phyloP scores from a whole-genome alignment of 2,797 vertebrate genomes.

The Capromys pilorides region DNA sequence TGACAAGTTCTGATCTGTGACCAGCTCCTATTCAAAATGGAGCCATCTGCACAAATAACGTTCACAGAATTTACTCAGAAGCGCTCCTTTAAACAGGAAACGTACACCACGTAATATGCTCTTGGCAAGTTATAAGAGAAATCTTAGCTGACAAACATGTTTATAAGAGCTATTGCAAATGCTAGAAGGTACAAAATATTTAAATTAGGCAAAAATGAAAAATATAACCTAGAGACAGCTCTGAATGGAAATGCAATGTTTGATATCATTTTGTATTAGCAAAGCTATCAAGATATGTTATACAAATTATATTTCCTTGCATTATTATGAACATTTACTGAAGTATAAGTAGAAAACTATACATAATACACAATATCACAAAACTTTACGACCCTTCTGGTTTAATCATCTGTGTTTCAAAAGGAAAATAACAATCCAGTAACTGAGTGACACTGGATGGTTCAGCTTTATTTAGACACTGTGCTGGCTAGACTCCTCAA shows the following conservation, averaged over 20 bases:
- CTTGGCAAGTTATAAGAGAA: constrained; percentile 72
- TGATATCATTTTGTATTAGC: constrained; percentile 54
- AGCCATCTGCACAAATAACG: constrained; percentile 75
- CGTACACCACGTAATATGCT: constrained; percentile 63
- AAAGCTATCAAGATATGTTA: not conserved
- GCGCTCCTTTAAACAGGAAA: constrained; percentile 68
- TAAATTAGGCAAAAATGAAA: constrained; percentile 70
- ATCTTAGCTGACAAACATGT: constrained; percentile 70
- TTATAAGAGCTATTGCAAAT: constrained; percentile 54
- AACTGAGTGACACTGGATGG: not conserved
- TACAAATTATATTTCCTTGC: constrained; percentile 56
- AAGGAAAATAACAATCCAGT: not conserved
- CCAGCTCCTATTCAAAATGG: constrained; percentile 77
- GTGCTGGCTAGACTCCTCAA: not conserved
- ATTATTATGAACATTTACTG: constrained; percentile 27
- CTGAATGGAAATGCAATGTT: constrained; percentile 41
- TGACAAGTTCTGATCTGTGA: constrained; percentile 70
- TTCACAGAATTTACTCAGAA: constrained; percentile 70
- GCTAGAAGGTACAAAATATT: constrained; percentile 60
- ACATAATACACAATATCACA: not conserved
- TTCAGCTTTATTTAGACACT: not conserved
- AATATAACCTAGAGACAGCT: constrained; percentile 63
- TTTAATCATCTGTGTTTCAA: not conserved
- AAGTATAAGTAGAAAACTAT: not conserved
- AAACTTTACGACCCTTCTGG: constrained; percentile 20